Evolutionary conservation across 2,113 vertebrate species (phyloP).

Genomic region (Hydropotes inermis): DNA sequence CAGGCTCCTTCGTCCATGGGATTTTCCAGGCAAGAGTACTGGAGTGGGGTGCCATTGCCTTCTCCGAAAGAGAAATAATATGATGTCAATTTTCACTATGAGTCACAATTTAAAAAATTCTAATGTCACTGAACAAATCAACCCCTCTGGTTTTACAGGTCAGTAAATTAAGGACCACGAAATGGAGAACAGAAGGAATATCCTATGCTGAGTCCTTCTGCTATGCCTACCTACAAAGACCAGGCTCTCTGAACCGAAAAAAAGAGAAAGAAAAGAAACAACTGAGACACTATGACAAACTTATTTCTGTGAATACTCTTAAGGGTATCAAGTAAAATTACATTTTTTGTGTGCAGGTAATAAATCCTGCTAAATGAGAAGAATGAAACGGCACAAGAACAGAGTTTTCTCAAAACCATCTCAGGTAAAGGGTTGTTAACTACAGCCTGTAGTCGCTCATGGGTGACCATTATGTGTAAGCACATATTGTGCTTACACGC

Average conservation of each 20-base stretch:
- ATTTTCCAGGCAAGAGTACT: too few species aligned
- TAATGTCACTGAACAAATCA: not conserved
- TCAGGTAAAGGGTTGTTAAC: not conserved
- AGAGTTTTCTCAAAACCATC: not conserved
- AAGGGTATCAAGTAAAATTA: not conserved
- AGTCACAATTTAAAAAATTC: not conserved
- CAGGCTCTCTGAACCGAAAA: not conserved
- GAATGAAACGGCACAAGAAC: not conserved
- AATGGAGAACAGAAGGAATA: not conserved
- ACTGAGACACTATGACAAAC: not conserved
- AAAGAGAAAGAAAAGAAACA: not conserved
- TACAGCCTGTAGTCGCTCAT: not conserved
- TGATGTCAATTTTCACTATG: not conserved
- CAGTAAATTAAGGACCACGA: not conserved
- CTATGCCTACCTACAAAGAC: not conserved
- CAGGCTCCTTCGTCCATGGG: too few species aligned
- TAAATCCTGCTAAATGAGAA: not conserved
- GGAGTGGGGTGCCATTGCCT: too few species aligned
- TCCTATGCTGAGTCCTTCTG: not conserved
- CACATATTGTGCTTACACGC: not conserved
- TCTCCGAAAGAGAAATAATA: not conserved
- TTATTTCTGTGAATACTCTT: not conserved
- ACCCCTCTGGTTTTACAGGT: not conserved
- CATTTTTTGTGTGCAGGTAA: not conserved
- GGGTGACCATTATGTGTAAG: not conserved